A percentile compares a stretch with the other conserved stretches of the same genome.
Evolutionary conservation across 2,113 vertebrate genomes (phyloP).

Genomic region (Nerophis lumbriciformis): DNA sequence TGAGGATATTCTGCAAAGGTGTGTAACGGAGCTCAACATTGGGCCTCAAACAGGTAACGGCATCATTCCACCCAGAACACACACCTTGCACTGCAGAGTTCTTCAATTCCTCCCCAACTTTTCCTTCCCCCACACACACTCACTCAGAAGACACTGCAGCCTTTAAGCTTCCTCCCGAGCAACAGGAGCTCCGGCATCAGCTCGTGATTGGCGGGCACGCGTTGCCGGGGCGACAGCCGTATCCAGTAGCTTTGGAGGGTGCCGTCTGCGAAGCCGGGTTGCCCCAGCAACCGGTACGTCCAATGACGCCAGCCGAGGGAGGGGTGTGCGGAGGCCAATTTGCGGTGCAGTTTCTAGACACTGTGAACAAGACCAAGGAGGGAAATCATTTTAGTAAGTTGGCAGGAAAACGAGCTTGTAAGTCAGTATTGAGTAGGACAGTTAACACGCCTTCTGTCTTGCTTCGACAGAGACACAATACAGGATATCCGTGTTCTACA

Average conservation of each 20-base stretch:
- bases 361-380: constrained; percentile 41
- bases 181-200: constrained; percentile 41
- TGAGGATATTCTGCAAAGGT: constrained; percentile 53
- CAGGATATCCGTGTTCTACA: constrained; percentile 74
- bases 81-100: constrained; percentile 19
- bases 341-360: constrained; percentile 42
- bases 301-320: constrained; percentile 44
- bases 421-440: not conserved
- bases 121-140: constrained; percentile 28
- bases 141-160: constrained; percentile 45
- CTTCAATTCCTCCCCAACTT: constrained; percentile 49
- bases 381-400: constrained; percentile 53
- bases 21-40: constrained; percentile 56
- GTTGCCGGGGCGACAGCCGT: constrained; percentile 60
- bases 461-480: constrained; percentile 73
- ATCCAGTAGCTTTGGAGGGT: constrained; percentile 46
- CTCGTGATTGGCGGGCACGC: constrained; percentile 38
- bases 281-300: constrained; percentile 55
- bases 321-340: constrained; percentile 30
- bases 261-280: constrained; percentile 43
- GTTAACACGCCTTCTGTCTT: constrained; percentile 1
- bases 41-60: constrained; percentile 37
- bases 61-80: not conserved
- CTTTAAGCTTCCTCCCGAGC: constrained; percentile 55
- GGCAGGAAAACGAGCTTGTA: not conserved